Evolutionary conservation across 1,140 invertebrate genomes (phyloP).

Genomic region (Potamilus streckersoni): DNA sequence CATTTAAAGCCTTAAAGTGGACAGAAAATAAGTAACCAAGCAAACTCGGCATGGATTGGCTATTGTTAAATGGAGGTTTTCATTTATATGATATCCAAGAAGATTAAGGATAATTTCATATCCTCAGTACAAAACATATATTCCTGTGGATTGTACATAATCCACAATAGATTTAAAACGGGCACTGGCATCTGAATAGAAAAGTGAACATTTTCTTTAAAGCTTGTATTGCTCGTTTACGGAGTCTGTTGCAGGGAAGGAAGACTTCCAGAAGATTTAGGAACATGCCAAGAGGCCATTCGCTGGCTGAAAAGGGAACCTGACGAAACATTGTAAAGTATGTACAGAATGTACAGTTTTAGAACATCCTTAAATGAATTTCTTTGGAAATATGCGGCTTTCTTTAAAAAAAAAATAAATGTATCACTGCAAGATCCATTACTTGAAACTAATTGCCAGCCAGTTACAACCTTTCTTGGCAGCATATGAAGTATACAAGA

Average conservation of each 20-base stretch:
- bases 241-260: conserved; percentile 28
- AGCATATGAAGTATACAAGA: conserved; percentile 10
- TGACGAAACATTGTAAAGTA: too few relatives aligned
- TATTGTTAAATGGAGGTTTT: too few relatives aligned
- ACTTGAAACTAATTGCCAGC: conserved; percentile 2
- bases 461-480: conserved; percentile 19
- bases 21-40: too few relatives aligned
- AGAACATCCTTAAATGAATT: conserved; percentile 2
- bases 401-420: not conserved
- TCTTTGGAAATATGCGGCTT: not conserved
- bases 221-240: conserved; percentile 11
- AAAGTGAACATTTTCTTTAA: too few relatives aligned
- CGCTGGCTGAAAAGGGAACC: conserved; percentile 17
- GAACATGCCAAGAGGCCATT: not conserved
- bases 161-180: too few relatives aligned
- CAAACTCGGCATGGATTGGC: too few relatives aligned
- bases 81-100: too few relatives aligned
- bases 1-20: too few relatives aligned
- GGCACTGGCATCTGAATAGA: too few relatives aligned
- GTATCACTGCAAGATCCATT: conserved; percentile 4
- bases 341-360: not conserved
- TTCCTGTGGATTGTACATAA: too few relatives aligned
- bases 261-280: conserved; percentile 22
- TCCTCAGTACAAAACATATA: too few relatives aligned
- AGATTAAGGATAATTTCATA: too few relatives aligned